These are phyloP conservation scores for Lasius fuliginosus DNA, from an alignment of 2,888 invertebrate genomes.

Conservation along the genomic window DNA sequence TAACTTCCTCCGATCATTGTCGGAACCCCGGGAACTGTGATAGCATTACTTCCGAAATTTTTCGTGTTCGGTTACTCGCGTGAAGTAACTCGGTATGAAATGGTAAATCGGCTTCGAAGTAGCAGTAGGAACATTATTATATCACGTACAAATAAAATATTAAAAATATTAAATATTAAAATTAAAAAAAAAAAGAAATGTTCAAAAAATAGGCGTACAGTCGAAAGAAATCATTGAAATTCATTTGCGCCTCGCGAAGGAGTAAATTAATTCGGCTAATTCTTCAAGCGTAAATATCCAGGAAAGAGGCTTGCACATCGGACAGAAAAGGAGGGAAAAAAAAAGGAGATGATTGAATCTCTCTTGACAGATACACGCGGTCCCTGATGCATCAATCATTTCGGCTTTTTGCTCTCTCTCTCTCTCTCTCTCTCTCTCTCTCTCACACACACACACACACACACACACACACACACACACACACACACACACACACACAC, in stretches of 20 bases:
- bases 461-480: too few species aligned
- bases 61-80: too few species aligned
- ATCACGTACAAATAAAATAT: not conserved
- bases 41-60: too few species aligned
- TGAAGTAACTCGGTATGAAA: not conserved
- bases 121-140: not conserved
- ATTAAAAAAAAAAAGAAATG: not conserved
- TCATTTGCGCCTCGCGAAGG: not conserved
- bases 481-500: too few species aligned
- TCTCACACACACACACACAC: too few species aligned
- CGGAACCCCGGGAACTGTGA: too few species aligned
- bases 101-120: not conserved
- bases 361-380: conserved; percentile 47
- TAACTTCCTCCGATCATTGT: too few species aligned
- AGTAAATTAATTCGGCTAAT: not conserved
- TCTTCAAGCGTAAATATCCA: conserved; percentile 7
- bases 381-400: conserved; percentile 49
- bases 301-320: not conserved
- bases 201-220: not conserved
- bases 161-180: not conserved
- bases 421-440: too few species aligned
- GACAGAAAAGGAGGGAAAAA: not conserved
- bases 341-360: conserved; percentile 17
- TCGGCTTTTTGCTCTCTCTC: conserved; percentile 49
- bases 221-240: not conserved